A percentile compares a stretch with the other conserved stretches of the same genome.
phyloP scores from a whole-genome alignment of 1,140 invertebrate species.

The Cylas formicarius region DNA sequence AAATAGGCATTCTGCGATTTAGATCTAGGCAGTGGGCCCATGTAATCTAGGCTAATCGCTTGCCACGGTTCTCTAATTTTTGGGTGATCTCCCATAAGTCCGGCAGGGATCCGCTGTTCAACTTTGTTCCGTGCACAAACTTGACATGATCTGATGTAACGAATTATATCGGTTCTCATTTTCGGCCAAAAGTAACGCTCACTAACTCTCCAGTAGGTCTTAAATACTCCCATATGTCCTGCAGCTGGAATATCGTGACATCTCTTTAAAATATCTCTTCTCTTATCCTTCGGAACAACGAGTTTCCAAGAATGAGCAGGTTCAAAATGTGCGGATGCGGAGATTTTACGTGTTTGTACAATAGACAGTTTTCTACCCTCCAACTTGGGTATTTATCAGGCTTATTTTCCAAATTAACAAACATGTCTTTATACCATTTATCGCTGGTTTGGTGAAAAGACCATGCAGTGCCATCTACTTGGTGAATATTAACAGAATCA shows the following conservation, averaged over 20 bases:
- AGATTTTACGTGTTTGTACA: slow-evolving; percentile 6
- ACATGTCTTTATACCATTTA: slow-evolving; percentile 1
- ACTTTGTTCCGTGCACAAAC: slow-evolving; percentile 3
- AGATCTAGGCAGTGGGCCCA: slow-evolving; percentile 26
- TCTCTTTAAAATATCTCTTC: neutral
- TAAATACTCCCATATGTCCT: slow-evolving; percentile 7
- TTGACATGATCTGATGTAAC: slow-evolving; percentile 5
- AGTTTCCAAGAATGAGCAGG: slow-evolving; percentile 3
- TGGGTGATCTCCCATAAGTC: slow-evolving; percentile 4
- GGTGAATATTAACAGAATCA: too few species aligned
- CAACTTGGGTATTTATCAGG: neutral
- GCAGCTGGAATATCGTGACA: slow-evolving; percentile 3
- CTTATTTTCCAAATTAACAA: neutral
- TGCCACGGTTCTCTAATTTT: too few species aligned
- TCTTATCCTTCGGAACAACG: slow-evolving; percentile 4
- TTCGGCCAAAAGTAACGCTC: slow-evolving; percentile 14
- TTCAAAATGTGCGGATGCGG: neutral
- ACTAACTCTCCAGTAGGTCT: slow-evolving; percentile 5
- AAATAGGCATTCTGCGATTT: slow-evolving; percentile 31
- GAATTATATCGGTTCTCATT: slow-evolving; percentile 11
- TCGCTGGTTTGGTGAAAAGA: slow-evolving; percentile 3
- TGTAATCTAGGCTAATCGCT: too few species aligned
- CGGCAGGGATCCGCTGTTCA: neutral
- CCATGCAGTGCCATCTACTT: neutral
- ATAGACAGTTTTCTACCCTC: slow-evolving; percentile 1